Percentiles rank a stretch among this genome's conserved stretches.
These are phyloP conservation scores for Apodemus speciosus DNA, from an alignment of 2,113 vertebrate genomes.

Conservation along the genomic window DNA sequence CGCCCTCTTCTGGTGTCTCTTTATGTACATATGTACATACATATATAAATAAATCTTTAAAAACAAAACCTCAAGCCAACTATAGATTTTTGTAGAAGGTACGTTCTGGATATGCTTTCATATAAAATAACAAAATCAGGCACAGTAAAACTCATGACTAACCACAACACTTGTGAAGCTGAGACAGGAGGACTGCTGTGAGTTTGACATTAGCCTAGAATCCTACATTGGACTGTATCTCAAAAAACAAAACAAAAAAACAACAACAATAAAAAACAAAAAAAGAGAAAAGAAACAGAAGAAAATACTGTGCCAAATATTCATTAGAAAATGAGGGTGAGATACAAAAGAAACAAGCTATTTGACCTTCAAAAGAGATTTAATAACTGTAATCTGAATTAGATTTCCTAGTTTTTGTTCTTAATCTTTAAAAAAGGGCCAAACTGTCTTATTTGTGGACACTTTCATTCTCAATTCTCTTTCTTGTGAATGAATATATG, in stretches of 20 bases:
- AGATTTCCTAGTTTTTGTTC: not conserved
- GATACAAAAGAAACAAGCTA: not conserved
- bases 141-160: not conserved
- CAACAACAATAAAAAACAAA: not conserved
- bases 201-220: not conserved
- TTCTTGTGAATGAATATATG: slow-evolving; percentile 9
- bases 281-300: not conserved
- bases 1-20: too few relatives aligned
- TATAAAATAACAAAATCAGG: not conserved
- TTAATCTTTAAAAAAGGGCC: not conserved
- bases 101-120: slow-evolving; percentile 13
- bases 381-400: slow-evolving; percentile 7
- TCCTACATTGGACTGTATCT: not conserved
- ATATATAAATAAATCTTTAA: too few relatives aligned
- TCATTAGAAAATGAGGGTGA: not conserved
- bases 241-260: not conserved
- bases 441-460: not conserved
- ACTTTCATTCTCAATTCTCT: not conserved
- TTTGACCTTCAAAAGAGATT: not conserved
- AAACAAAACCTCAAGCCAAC: not conserved
- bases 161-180: not conserved
- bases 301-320: slow-evolving; percentile 54
- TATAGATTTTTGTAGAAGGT: not conserved
- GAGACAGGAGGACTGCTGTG: not conserved
- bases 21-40: too few relatives aligned